phyloP scores from a whole-genome alignment of 2,113 vertebrate genomes.

The Sylvia atricapilla region DNA sequence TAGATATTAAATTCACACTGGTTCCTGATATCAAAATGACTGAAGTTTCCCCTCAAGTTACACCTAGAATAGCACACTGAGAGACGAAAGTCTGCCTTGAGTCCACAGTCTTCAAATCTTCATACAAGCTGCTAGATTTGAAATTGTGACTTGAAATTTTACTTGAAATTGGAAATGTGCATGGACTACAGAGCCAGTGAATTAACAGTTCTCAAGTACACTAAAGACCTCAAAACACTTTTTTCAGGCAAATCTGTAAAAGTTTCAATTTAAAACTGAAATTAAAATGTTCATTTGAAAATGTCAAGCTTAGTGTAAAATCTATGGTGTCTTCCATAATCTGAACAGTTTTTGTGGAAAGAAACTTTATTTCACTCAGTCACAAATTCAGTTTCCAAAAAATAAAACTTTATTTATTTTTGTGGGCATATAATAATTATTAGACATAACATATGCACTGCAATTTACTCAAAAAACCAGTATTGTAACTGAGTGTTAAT shows the following conservation, averaged over 20 bases:
- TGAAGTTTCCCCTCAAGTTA: neutral
- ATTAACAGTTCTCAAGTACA: neutral
- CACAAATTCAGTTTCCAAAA: neutral
- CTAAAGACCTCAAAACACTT: neutral
- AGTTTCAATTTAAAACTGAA: neutral
- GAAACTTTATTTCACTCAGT: neutral
- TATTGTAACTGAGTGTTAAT: neutral
- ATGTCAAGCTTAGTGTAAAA: neutral
- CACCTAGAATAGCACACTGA: neutral
- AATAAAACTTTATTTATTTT: neutral
- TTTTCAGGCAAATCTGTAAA: neutral
- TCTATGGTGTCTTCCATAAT: accelerated
- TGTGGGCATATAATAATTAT: neutral
- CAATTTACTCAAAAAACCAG: neutral
- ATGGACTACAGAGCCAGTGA: neutral
- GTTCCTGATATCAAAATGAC: neutral
- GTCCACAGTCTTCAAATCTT: neutral
- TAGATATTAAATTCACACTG: neutral
- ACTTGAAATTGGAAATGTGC: neutral
- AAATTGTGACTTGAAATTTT: neutral
- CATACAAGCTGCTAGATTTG: neutral
- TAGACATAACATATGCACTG: neutral
- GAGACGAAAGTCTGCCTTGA: neutral
- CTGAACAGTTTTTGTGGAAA: neutral
- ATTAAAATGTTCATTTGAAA: neutral